Conservation (phyloP, 2,888 invertebrate genomes). For the Calephelis perditalis region DNA sequence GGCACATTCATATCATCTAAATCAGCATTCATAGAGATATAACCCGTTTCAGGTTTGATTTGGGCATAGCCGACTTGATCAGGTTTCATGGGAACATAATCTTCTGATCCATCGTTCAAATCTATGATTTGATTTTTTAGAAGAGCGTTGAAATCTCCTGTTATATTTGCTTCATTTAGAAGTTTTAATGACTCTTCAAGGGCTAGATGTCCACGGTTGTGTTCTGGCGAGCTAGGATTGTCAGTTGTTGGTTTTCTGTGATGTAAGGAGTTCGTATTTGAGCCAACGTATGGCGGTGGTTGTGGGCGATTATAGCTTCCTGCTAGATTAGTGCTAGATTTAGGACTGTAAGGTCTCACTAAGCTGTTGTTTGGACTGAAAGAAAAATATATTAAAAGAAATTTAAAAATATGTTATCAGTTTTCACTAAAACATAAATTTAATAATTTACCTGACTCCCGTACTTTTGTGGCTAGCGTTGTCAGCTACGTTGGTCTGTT, state of each 20-base stretch:
- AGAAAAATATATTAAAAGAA: conserved; percentile 21
- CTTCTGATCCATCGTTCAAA: conserved; percentile 55
- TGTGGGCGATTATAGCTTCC: conserved; percentile 68
- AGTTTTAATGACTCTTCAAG: conserved; percentile 68
- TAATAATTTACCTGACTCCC: conserved; percentile 50
- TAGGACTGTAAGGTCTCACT: conserved; percentile 70
- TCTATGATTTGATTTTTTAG: conserved; percentile 60
- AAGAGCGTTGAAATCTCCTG: conserved; percentile 47
- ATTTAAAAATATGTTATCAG: not conserved
- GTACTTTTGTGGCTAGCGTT: conserved; percentile 57
- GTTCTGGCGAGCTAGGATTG: conserved; percentile 53
- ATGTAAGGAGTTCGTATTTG: conserved; percentile 55
- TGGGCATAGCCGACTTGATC: conserved; percentile 32
- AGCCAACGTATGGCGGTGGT: conserved; percentile 65
- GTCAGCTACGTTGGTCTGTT: conserved; percentile 59
- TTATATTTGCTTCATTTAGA: conserved; percentile 67
- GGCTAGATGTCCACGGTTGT: conserved; percentile 47
- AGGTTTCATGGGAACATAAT: conserved; percentile 59
- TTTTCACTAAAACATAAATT: not conserved
- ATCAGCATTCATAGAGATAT: conserved; percentile 38
- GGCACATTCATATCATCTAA: conserved; percentile 60
- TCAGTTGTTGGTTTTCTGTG: conserved; percentile 51
- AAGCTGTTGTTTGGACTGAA: conserved; percentile 77
- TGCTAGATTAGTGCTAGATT: conserved; percentile 59
- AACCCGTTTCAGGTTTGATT: conserved; percentile 9